Conservation (phyloP, 2,113 vertebrate species). For the Chauna torquata region DNA sequence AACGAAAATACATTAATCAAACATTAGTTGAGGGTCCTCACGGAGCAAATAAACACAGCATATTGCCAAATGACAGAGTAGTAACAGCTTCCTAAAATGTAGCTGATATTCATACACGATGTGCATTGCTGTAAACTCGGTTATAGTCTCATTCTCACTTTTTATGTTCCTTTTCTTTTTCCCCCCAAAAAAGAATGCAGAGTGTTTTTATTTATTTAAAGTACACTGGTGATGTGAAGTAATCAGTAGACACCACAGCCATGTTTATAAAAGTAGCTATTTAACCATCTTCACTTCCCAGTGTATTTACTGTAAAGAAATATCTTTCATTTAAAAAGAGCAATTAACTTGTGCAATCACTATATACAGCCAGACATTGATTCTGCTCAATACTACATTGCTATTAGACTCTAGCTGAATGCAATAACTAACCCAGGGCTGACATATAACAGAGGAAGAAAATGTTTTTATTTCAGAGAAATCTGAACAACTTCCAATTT, state of each 20-base stretch:
- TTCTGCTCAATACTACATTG: not conserved
- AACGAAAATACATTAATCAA: not conserved
- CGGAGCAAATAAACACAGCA: fast-evolving
- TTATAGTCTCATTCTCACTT: not conserved
- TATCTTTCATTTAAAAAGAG: not conserved
- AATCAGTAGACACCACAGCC: not conserved
- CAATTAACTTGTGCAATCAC: not conserved
- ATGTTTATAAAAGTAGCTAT: not conserved
- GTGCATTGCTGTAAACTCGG: not conserved
- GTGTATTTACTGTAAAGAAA: slow-evolving; percentile 1
- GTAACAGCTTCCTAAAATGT: not conserved
- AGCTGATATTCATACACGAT: not conserved
- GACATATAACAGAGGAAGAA: not conserved
- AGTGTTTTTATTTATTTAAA: not conserved
- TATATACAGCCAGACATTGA: not conserved
- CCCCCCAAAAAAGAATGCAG: not conserved
- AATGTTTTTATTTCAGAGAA: not conserved
- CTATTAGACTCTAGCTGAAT: not conserved
- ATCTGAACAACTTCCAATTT: not conserved
- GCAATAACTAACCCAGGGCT: not conserved
- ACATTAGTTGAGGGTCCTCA: not conserved
- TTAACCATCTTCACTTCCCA: not conserved
- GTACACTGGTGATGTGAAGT: not conserved
- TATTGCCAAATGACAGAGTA: not conserved
- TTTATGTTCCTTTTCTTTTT: not conserved